Evolutionary conservation across 2,888 invertebrate genomes (phyloP).

Genomic region (Hermaeophaga mercurialis): DNA sequence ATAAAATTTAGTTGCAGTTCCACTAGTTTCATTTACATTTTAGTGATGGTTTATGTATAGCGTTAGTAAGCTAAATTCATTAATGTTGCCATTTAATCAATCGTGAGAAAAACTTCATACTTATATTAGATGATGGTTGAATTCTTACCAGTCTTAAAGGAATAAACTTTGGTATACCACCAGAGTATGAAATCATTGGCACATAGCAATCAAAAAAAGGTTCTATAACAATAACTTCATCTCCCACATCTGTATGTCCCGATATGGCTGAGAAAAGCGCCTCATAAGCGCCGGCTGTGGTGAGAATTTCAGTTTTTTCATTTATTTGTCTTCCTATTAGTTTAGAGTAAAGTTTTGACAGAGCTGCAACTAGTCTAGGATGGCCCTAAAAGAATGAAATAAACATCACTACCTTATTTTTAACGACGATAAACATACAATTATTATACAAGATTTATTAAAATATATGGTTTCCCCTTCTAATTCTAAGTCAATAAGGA

Average conservation of each 20-base stretch:
- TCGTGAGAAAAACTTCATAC: too few relatives aligned
- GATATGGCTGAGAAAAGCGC: conserved; percentile 82
- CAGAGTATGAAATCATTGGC: conserved; percentile 88
- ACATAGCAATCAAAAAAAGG: conserved; percentile 98
- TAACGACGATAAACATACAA: too few relatives aligned
- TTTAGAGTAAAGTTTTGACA: conserved; percentile 84
- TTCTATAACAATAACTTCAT: conserved; percentile 95
- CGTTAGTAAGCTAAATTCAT: too few relatives aligned
- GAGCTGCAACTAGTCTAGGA: conserved; percentile 81
- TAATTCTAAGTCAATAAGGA: too few relatives aligned
- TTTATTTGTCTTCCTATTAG: conserved; percentile 78
- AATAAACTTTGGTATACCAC: conserved; percentile 86
- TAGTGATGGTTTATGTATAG: too few relatives aligned
- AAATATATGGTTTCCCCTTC: too few relatives aligned
- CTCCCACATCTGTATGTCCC: conserved; percentile 78
- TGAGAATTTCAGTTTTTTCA: conserved; percentile 82
- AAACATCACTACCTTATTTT: too few relatives aligned
- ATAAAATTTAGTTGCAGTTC: too few relatives aligned
- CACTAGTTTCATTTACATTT: too few relatives aligned
- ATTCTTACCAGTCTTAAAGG: conserved; percentile 69
- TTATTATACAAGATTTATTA: too few relatives aligned
- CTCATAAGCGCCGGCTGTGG: conserved; percentile 94
- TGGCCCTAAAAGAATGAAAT: conserved; percentile 76
- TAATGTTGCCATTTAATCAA: too few relatives aligned
- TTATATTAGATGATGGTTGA: too few relatives aligned